phyloP scores from a whole-genome alignment of 2,888 invertebrate species.

The Beris morrisii region DNA sequence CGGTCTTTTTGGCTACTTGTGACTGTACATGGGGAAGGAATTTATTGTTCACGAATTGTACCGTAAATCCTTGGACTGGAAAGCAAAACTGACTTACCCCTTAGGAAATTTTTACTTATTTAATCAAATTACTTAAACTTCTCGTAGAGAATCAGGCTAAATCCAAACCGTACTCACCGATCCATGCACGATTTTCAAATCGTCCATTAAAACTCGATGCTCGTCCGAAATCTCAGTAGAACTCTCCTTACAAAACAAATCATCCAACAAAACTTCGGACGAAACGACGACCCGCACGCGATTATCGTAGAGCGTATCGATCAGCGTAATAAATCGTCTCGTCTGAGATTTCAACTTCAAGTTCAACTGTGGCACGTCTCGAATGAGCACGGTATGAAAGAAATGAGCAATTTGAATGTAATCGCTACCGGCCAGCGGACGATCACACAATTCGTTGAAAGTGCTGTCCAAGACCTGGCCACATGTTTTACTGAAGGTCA shows the following conservation, averaged over 20 bases:
- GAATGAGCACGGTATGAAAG: slow-evolving; percentile 92
- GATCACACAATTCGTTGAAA: slow-evolving; percentile 88
- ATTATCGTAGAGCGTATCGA: slow-evolving; percentile 96
- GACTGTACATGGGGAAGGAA: no score
- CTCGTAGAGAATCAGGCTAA: no score
- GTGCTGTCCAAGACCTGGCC: slow-evolving; percentile 87
- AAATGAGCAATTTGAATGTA: slow-evolving; percentile 90
- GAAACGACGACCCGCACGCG: slow-evolving; percentile 84
- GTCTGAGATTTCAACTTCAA: slow-evolving; percentile 80
- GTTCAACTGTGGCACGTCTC: slow-evolving; percentile 84
- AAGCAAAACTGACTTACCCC: no score
- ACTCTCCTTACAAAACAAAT: slow-evolving; percentile 68
- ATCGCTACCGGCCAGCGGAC: slow-evolving; percentile 92
- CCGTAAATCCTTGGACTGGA: no score
- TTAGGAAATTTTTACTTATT: no score
- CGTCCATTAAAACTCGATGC: slow-evolving; percentile 91
- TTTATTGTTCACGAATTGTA: no score
- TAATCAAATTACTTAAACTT: no score
- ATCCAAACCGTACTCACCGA: slow-evolving; percentile 60
- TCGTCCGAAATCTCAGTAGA: slow-evolving; percentile 68
- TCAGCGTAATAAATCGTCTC: slow-evolving; percentile 92
- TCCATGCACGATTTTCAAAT: slow-evolving; percentile 79
- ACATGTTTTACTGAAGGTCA: slow-evolving; percentile 86
- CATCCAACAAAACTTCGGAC: slow-evolving; percentile 74
- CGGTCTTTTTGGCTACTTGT: no score